Conservation (phyloP, 2,888 invertebrate genomes). For the Monopis laevigella region DNA sequence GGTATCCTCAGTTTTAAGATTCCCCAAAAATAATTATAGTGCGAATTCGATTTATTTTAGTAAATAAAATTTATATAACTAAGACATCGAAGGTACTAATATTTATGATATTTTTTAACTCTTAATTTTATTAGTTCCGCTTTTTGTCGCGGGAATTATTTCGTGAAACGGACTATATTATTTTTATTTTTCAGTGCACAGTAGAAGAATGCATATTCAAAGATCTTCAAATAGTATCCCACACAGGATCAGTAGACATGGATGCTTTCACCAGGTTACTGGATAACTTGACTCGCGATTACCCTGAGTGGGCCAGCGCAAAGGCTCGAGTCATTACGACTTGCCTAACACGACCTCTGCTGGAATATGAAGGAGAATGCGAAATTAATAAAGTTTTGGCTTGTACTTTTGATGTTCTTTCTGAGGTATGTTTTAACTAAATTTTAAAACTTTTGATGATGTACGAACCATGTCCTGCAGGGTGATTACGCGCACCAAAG, state of each 20-base stretch:
- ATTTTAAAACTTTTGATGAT: too few relatives aligned
- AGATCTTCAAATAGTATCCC: constrained; percentile 33
- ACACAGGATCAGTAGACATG: constrained; percentile 30
- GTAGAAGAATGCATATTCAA: constrained; percentile 43
- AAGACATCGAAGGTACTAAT: too few relatives aligned
- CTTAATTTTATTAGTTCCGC: too few relatives aligned
- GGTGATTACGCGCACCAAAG: too few relatives aligned
- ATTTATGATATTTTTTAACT: too few relatives aligned
- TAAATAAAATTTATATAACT: too few relatives aligned
- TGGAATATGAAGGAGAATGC: constrained; percentile 34
- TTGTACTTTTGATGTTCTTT: constrained; percentile 46
- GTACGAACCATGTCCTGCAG: too few relatives aligned
- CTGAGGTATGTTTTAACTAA: constrained; percentile 45
- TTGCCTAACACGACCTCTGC: constrained; percentile 32
- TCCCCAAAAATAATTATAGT: too few relatives aligned
- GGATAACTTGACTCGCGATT: constrained; percentile 34
- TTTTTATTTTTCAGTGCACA: constrained; percentile 35
- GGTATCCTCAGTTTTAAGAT: too few relatives aligned
- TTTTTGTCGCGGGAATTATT: too few relatives aligned
- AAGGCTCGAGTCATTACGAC: constrained; percentile 41
- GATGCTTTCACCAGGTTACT: constrained; percentile 38
- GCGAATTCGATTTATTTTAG: too few relatives aligned
- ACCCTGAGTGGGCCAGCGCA: constrained; percentile 40
- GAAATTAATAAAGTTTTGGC: constrained; percentile 43
- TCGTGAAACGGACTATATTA: too few relatives aligned